Percentiles rank a stretch among this genome's conserved stretches.
Evolutionary conservation across 2,113 vertebrate species (phyloP).

Genomic region (Mohoua ochrocephala): DNA sequence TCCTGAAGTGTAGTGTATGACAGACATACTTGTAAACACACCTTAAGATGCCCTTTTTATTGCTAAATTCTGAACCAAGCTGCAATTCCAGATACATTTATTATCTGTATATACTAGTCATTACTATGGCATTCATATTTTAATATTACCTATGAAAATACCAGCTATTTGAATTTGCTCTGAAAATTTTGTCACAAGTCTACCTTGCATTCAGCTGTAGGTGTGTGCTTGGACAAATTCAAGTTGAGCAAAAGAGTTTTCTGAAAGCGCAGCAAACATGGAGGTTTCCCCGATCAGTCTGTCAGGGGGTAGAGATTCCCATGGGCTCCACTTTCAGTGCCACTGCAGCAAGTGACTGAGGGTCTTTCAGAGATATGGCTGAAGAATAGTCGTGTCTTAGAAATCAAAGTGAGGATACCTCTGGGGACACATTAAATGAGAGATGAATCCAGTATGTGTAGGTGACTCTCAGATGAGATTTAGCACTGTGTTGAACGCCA

Average conservation of each 20-base stretch:
- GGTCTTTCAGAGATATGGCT: neutral
- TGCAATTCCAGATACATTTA: neutral
- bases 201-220: neutral
- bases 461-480: neutral
- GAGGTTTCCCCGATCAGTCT: rapidly evolving
- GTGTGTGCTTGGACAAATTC: neutral
- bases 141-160: neutral
- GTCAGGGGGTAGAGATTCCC: rapidly evolving
- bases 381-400: neutral
- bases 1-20: slow-evolving; percentile 34
- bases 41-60: slow-evolving; percentile 18
- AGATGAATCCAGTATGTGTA: neutral
- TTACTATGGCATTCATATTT: neutral
- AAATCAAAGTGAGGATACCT: neutral
- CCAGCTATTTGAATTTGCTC: neutral
- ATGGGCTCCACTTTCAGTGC: neutral
- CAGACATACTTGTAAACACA: slow-evolving; percentile 51
- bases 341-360: neutral
- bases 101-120: neutral
- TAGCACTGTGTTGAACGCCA: neutral
- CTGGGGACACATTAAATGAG: neutral
- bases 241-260: neutral
- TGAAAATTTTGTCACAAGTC: neutral
- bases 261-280: neutral
- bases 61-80: slow-evolving; percentile 38